Base-by-base conservation (phyloP, 2,113 vertebrate species). In the Prunella himalayana region DNA sequence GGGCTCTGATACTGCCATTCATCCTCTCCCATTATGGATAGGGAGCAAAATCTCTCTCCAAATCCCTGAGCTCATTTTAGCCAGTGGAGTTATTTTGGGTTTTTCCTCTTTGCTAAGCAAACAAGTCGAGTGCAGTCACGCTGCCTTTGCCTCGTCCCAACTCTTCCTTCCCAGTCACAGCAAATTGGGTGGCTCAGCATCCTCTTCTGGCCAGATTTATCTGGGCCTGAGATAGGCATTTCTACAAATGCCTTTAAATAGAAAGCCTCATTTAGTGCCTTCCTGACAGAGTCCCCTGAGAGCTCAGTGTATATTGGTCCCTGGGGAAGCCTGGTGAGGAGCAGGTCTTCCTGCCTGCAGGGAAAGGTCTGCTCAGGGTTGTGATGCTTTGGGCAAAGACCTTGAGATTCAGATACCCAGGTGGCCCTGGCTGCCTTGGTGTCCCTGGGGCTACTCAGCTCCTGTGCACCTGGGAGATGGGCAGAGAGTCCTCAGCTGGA, bases 231-330 rank as follows among this genome's bases (percentile, higher is more conserved):
- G 76, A 61, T 4, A 61, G n/a, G 51, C 88, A 61, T 87, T 94
- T 84, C 92, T 82, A 89, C 87, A 84, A 45, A 72, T 49, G 61
- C 66, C 87, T 96, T 94, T 84, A 94, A 94, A 90, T 87, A 96
- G 90, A 45, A 78, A 90, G 47, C 44, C 61, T 82, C 44, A 66
- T 49, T 75, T 76, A 82, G 47, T 22, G 68, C 49, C 76, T 86
- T 81, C 42, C 84, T 79, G 65, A 75, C 47, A 87, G 57, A 84
- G 59, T 92, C 85, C 53, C 78, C 65, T 33, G 82, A 71, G 82
- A 89, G 31, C 88, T 96, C 60, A 66, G 50, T 39, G 2, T 41
- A 8, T 51, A 11, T 64, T 35, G 60, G 72, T 86, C 80, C 23
- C 42, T 2, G 7, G 89, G 69, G 90, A 94, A 89, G 45, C 69